phyloP scores from a whole-genome alignment of 2,888 invertebrate genomes.

The Diaprepes abbreviatus region DNA sequence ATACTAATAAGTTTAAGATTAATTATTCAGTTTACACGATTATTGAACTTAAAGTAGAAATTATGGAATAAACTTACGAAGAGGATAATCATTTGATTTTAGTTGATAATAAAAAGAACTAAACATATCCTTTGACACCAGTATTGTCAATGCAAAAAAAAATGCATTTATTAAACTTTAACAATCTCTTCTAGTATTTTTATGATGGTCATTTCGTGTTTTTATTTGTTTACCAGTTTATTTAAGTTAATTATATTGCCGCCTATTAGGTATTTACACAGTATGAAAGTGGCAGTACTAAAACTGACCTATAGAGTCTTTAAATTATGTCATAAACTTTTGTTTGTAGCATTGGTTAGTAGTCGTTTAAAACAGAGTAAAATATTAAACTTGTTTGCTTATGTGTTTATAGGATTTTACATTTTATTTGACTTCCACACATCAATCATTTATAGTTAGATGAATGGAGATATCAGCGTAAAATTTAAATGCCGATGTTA shows the following conservation, averaged over 20 bases:
- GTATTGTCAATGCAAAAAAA: neutral
- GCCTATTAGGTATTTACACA: slow-evolving; percentile 66
- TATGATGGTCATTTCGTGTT: slow-evolving; percentile 62
- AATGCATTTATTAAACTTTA: slow-evolving; percentile 12
- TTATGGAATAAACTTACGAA: too few relatives aligned
- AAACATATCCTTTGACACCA: too few relatives aligned
- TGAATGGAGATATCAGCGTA: slow-evolving; percentile 14
- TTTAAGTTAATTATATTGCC: slow-evolving; percentile 65
- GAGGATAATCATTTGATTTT: too few relatives aligned
- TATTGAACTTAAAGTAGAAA: too few relatives aligned
- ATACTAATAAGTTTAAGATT: too few relatives aligned
- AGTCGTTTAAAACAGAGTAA: slow-evolving; percentile 64
- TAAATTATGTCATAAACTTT: slow-evolving; percentile 65
- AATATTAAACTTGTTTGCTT: slow-evolving; percentile 63
- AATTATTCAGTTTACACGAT: too few relatives aligned
- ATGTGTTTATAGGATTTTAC: slow-evolving; percentile 59
- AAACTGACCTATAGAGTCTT: slow-evolving; percentile 64
- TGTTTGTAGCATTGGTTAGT: slow-evolving; percentile 67
- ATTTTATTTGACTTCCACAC: slow-evolving; percentile 58
- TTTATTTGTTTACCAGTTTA: slow-evolving; percentile 67
- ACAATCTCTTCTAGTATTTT: slow-evolving; percentile 55
- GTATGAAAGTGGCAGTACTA: slow-evolving; percentile 65
- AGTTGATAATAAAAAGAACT: too few relatives aligned
- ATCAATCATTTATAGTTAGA: slow-evolving; percentile 47
- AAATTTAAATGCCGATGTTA: slow-evolving; percentile 2